These are phyloP conservation scores for Motacilla tschutschensis DNA, from an alignment of 2,113 vertebrate genomes.

Conservation along the genomic window DNA sequence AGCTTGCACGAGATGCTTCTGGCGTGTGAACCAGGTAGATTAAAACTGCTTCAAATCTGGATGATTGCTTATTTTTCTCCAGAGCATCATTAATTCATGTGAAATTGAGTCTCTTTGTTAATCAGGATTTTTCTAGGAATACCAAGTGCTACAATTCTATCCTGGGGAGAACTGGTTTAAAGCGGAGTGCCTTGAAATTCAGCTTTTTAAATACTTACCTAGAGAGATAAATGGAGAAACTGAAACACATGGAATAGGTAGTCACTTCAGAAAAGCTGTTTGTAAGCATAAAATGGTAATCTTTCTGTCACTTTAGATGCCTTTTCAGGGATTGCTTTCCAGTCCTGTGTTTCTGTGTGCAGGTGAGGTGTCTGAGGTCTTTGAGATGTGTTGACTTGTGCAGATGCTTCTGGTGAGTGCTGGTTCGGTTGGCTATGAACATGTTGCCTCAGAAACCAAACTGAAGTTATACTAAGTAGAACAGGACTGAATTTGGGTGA, in stretches of 20 bases:
- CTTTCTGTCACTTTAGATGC: neutral
- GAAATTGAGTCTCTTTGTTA: neutral
- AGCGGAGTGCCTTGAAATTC: neutral
- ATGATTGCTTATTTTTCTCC: neutral
- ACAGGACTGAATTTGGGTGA: neutral
- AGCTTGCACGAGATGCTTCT: neutral
- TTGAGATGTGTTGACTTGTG: neutral
- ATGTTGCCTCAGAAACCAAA: neutral
- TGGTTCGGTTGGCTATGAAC: neutral
- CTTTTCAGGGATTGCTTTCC: neutral
- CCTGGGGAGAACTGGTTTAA: neutral
- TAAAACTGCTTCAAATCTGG: neutral
- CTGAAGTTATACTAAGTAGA: accelerated
- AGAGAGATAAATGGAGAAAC: neutral
- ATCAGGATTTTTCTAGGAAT: neutral
- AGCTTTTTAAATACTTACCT: neutral
- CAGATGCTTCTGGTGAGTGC: neutral
- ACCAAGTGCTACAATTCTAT: neutral
- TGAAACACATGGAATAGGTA: neutral
- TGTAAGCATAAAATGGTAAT: neutral
- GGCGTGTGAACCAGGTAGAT: neutral
- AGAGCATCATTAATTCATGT: neutral
- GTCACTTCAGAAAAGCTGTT: neutral
- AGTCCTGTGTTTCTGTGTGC: accelerated
- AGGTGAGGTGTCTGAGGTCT: neutral